Base-by-base conservation (phyloP, 2,113 vertebrate species). In the Ammodytes dubius region DNA sequence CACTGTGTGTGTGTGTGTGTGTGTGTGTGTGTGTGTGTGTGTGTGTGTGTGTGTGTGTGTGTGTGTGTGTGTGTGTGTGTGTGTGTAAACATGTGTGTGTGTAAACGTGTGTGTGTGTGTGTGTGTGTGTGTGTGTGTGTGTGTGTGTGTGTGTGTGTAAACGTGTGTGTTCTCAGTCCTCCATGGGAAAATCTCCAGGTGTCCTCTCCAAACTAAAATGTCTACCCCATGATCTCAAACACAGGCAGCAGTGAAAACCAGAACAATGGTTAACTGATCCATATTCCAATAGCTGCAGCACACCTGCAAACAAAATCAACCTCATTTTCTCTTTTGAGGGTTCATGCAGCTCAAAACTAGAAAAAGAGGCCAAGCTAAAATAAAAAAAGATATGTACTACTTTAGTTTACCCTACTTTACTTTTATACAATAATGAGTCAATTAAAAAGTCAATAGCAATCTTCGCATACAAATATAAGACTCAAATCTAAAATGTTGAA, bases 101-200 rank as follows among this genome's bases (percentile, higher is more conserved):
- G n/a, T n/a, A n/a, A n/a, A n/a, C n/a, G n/a, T n/a, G n/a, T 35
- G 4, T 2, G 27, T 27, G 27, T 27, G 27, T 27, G 27, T 27
- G 27, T 27, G 2, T 27, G 10, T 27, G 42, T 64, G 0, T 66
- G 6, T 13, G 9, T 77, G n/a, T 65, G 37, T 43, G 27, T 78
- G 11, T 19, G 6, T 59, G 1, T 63, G 37, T 40, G n/a, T 52
- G 39, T n/a, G 9, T 5, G 19, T 53, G 43, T 37, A 15, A 70
- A 65, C 58, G 15, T 54, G 56, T 50, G 42, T 64, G 60, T 82
- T 82, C 15, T 68, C 56, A 11, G 70, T 88, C 58, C 64, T 65
- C 84, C 88, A 92, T 89, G 87, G 91, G 87, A 94, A 93, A 94
- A 86, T 88, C 87, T 93, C 90, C 95, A 95, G 95, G 95, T 96